A percentile compares a stretch with the other conserved stretches of the same genome.
These are phyloP conservation scores for Sterrhoptilus dennistouni DNA, from an alignment of 2,113 vertebrate genomes.

Conservation along the genomic window DNA sequence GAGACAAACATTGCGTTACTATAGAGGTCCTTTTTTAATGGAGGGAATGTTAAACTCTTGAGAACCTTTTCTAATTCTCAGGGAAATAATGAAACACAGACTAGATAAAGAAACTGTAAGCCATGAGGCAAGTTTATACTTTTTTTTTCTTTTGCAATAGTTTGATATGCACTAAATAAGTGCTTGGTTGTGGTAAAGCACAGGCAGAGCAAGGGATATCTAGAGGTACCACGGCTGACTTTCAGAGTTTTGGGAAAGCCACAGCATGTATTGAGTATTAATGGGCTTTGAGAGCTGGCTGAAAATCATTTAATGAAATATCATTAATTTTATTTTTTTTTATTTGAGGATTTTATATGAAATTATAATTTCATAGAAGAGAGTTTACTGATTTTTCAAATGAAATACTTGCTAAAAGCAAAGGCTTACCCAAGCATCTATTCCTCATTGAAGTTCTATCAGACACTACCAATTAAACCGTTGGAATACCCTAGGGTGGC, in stretches of 20 bases:
- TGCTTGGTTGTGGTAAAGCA: neutral
- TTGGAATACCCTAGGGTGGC: neutral
- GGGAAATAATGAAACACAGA: neutral
- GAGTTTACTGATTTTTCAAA: neutral
- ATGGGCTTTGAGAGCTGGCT: neutral
- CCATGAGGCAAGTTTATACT: fast-evolving
- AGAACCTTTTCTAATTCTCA: neutral
- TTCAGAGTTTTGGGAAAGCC: neutral
- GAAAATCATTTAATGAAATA: neutral
- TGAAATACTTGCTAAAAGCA: neutral
- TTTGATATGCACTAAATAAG: neutral
- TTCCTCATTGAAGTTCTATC: neutral
- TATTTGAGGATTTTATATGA: neutral
- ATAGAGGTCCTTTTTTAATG: neutral
- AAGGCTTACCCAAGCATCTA: neutral
- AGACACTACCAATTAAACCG: neutral
- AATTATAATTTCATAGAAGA: neutral
- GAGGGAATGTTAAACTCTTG: neutral
- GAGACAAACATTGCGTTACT: neutral
- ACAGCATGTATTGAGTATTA: neutral
- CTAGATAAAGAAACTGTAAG: neutral
- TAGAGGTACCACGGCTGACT: neutral
- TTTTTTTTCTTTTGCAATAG: neutral
- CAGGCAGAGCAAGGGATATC: neutral
- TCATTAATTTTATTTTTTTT: no score